These are phyloP conservation scores for Chrysocyon brachyurus DNA, from an alignment of 2,797 vertebrate species.

Conservation along the genomic window DNA sequence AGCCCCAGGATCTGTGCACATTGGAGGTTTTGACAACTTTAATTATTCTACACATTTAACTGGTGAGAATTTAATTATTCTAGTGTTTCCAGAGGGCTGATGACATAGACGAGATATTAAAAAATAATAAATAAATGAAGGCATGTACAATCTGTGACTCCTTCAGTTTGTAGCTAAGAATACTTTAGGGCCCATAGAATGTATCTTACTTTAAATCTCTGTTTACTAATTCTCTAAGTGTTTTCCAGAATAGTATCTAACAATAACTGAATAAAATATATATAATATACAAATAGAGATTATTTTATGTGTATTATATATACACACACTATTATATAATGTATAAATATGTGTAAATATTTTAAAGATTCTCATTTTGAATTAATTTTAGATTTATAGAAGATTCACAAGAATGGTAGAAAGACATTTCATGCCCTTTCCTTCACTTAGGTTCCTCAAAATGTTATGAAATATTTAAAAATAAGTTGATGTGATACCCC, in stretches of 20 bases:
- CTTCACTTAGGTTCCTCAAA: background rate
- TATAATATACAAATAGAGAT: background rate
- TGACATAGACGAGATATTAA: slow-evolving; percentile 33
- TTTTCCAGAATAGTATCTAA: background rate
- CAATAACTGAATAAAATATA: background rate
- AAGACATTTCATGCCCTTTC: background rate
- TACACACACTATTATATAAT: background rate
- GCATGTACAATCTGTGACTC: background rate
- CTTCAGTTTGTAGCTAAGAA: background rate
- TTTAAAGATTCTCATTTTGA: background rate
- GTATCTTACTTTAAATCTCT: background rate
- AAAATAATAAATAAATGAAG: slow-evolving; percentile 46
- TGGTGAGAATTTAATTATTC: slow-evolving; percentile 70
- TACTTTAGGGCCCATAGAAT: background rate
- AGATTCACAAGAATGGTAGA: background rate
- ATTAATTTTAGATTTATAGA: background rate
- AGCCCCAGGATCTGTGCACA: slow-evolving; percentile 23
- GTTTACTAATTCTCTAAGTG: background rate
- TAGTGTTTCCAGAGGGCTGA: slow-evolving; percentile 4
- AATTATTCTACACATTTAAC: slow-evolving; percentile 71
- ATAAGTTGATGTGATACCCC: background rate
- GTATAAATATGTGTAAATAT: background rate
- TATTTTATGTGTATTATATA: background rate
- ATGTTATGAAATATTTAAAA: background rate
- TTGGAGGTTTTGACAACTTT: slow-evolving; percentile 52